Conservation (phyloP, 2,113 vertebrate species). For the Melanerpes formicivorus region DNA sequence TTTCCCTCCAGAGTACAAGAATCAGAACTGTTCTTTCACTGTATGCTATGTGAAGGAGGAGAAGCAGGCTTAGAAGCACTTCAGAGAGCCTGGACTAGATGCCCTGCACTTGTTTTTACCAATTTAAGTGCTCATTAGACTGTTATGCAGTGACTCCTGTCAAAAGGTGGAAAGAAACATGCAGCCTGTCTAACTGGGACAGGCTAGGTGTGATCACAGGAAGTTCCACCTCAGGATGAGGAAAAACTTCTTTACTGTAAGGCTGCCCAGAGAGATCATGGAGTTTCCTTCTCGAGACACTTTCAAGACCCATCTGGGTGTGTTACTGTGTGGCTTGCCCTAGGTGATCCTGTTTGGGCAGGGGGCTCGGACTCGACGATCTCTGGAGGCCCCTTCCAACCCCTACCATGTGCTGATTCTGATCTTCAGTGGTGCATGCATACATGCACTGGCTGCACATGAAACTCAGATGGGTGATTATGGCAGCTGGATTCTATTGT, state of each 20-base stretch:
- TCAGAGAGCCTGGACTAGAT: neutral
- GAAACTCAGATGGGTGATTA: neutral
- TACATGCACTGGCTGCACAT: neutral
- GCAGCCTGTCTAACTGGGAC: neutral
- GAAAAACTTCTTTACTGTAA: too few species aligned
- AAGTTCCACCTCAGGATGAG: too few species aligned
- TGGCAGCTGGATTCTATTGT: neutral
- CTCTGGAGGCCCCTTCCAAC: too few species aligned
- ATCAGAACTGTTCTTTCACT: neutral
- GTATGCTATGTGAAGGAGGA: rapidly evolving
- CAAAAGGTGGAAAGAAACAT: neutral
- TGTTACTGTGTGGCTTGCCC: too few species aligned
- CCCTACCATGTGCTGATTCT: too few species aligned
- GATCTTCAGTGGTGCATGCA: neutral
- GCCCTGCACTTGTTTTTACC: neutral
- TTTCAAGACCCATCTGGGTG: too few species aligned
- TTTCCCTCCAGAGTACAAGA: neutral
- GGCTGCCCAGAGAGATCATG: too few species aligned
- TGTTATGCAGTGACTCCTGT: neutral
- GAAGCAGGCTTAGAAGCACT: neutral
- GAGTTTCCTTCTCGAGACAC: too few species aligned
- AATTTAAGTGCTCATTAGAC: neutral
- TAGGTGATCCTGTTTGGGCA: too few species aligned
- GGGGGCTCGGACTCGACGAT: too few species aligned
- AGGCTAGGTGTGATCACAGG: neutral